Percentiles rank a stretch among this genome's conserved stretches.
These are phyloP conservation scores for Alcis repandata DNA, from an alignment of 2,888 invertebrate genomes.

Conservation along the genomic window DNA sequence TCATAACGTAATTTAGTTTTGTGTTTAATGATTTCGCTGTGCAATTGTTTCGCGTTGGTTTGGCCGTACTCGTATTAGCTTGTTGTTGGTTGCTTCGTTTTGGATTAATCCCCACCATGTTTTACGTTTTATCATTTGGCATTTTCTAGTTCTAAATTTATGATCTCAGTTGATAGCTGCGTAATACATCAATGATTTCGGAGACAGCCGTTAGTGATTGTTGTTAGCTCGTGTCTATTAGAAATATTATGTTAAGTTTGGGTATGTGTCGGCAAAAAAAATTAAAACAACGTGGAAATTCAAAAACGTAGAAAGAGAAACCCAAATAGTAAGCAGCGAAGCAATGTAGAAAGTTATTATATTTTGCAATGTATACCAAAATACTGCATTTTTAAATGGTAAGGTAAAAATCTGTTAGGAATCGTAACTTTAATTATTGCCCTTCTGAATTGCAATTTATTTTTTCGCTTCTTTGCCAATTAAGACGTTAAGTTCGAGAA, in stretches of 20 bases:
- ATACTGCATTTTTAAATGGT: conserved; percentile 85
- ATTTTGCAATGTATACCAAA: conserved; percentile 85
- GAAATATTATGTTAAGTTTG: conserved; percentile 77
- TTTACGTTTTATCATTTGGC: conserved; percentile 66
- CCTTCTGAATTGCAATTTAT: conserved; percentile 62
- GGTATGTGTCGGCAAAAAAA: conserved; percentile 79
- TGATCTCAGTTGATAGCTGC: conserved; percentile 84
- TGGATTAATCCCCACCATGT: conserved; percentile 67
- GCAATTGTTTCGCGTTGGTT: conserved; percentile 76
- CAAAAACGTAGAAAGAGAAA: conserved; percentile 42
- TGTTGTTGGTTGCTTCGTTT: conserved; percentile 77
- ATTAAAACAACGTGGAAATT: conserved; percentile 58
- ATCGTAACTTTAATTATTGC: conserved; percentile 40
- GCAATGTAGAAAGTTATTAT: conserved; percentile 63
- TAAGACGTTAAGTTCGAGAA: conserved; percentile 61
- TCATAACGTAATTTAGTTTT: conserved; percentile 66
- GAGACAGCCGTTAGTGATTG: conserved; percentile 77
- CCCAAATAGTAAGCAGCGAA: conserved; percentile 65
- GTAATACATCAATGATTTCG: conserved; percentile 67
- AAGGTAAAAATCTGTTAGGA: conserved; percentile 71
- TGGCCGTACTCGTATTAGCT: conserved; percentile 72
- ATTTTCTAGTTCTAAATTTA: conserved; percentile 72
- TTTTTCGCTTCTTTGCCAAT: conserved; percentile 78
- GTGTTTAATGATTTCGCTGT: conserved; percentile 85
- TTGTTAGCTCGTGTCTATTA: conserved; percentile 72